These are phyloP conservation scores for Alosa sapidissima DNA, from an alignment of 2,797 vertebrate species.

Conservation along the genomic window DNA sequence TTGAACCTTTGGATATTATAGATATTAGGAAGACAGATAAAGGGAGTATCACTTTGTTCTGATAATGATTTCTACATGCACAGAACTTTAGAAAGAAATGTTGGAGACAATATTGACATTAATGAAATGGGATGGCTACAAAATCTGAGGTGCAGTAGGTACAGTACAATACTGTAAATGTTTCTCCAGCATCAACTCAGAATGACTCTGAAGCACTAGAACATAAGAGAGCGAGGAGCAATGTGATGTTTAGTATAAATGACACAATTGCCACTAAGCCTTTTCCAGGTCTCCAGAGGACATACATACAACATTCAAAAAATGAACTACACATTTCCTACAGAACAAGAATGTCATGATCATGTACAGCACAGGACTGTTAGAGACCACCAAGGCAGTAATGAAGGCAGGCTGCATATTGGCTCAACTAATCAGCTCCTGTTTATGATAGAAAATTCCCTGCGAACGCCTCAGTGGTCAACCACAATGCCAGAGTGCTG, in stretches of 20 bases:
- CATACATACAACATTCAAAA: neutral
- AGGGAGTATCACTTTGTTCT: neutral
- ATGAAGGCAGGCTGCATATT: conserved; percentile 1
- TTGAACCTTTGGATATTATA: neutral
- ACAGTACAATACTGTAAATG: too few relatives aligned
- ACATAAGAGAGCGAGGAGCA: neutral
- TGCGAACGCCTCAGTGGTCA: neutral
- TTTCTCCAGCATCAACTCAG: neutral
- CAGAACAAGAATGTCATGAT: neutral
- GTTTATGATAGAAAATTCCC: conserved; percentile 17
- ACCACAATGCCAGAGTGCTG: neutral
- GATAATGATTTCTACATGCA: neutral
- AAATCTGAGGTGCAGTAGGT: neutral
- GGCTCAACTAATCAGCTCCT: conserved; percentile 11
- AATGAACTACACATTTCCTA: neutral
- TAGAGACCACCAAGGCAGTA: conserved; percentile 7
- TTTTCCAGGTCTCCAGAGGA: neutral
- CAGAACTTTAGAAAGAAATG: neutral
- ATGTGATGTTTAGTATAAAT: neutral
- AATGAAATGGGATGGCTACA: neutral
- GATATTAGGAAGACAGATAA: neutral
- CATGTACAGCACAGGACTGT: neutral
- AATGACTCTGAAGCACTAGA: too few relatives aligned
- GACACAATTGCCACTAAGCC: too few relatives aligned
- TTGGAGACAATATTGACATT: neutral